Evolutionary conservation across 2,888 invertebrate genomes (phyloP), one percentile per base, ranked within the genome.

Genomic region (Chalcosyrphus nemorum): DNA sequence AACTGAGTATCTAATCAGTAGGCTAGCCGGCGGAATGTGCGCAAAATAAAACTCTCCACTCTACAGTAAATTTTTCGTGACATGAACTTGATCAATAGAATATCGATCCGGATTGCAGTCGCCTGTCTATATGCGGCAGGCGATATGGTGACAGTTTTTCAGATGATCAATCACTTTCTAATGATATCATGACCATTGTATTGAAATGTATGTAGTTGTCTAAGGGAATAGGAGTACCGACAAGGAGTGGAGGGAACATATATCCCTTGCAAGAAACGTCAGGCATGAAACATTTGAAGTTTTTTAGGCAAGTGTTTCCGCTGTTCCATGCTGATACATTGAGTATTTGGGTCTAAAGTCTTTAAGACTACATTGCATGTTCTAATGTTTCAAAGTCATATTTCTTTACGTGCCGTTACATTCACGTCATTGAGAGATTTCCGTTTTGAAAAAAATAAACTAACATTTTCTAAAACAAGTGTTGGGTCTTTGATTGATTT

Each of bases 141-240:
- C 41, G 19, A 29, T 43, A 32, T 56, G 61, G 45, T 21, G 70
- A 54, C 56, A 2, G 54, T 47, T 61, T 65, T 66, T 52, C 47
- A 65, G 47, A 56, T 66, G 75, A 75, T 68, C 50, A 70, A 47
- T 77, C 77, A 77, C 77, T 77, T 77, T 77, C 77, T 77, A 77
- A 63, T 19, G 52, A 66, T 47, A 68, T 50, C 15, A 68, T 66
- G 50, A 43, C 19, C 13, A 38, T 47, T 65, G 56, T 45, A 65
- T 45, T 74, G 56, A 65, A 56, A 47, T 38, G 54, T 52, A 13
- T 13, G 5, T n/a, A 41, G 50, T 74, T 56, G 43, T 24, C n/a
- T 43, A 27, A 3, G 7, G 13, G 4, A 1, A 47, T 24, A 38
- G n/a, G 27, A 4, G 45, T 24, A 27, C n/a, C 21, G 52, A 38